Conservation (phyloP, 2,888 invertebrate genomes). For the Nephrocerus scutellatus region DNA sequence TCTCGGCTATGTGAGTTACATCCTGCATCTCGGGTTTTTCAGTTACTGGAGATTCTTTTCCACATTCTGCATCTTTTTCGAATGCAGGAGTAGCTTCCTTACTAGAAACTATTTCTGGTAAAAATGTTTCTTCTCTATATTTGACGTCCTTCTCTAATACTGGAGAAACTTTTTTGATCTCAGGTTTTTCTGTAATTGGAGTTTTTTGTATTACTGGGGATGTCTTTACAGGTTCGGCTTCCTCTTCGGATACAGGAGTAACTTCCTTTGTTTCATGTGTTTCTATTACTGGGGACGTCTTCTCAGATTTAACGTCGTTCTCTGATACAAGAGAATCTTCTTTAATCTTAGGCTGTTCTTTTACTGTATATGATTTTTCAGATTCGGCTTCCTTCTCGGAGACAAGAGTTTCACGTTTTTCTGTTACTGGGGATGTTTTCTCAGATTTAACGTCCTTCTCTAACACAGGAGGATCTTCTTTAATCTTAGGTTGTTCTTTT, state of each 20-base stretch:
- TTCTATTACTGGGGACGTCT: background rate
- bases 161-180: background rate
- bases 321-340: conserved; percentile 8
- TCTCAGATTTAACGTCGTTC: conserved; percentile 5
- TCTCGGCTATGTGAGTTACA: too few relatives aligned
- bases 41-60: conserved; percentile 5
- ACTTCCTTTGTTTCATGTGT: conserved; percentile 1
- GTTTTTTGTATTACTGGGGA: too few relatives aligned
- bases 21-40: too few relatives aligned
- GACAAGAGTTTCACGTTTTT: background rate
- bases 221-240: background rate
- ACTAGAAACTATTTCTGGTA: conserved; percentile 10
- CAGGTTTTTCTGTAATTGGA: too few relatives aligned
- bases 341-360: too few relatives aligned
- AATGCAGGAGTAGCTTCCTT: conserved; percentile 3
- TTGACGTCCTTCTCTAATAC: background rate
- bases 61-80: background rate
- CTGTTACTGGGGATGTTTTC: background rate
- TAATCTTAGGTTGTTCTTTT: too few relatives aligned
- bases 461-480: conserved; percentile 7
- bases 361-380: too few relatives aligned
- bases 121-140: background rate
- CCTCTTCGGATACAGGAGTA: background rate
- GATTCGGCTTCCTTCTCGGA: background rate
- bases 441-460: conserved; percentile 6